Percentiles rank a stretch among this genome's conserved stretches.
phyloP scores from a whole-genome alignment of 2,113 vertebrate genomes.

The Origma solitaria region DNA sequence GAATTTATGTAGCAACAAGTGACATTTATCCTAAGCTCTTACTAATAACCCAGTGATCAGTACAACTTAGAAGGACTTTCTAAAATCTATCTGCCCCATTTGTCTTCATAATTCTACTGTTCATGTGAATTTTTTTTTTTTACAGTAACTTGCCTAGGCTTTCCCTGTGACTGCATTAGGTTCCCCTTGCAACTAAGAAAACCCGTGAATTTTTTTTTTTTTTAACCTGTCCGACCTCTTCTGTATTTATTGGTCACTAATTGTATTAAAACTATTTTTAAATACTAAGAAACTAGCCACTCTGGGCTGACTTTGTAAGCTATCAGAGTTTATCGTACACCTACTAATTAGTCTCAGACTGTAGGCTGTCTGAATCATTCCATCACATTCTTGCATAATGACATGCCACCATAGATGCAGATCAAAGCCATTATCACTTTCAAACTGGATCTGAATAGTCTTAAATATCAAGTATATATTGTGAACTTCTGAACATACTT shows the following conservation, averaged over 20 bases:
- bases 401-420: background rate
- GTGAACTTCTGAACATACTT: fast-evolving
- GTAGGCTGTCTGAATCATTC: background rate
- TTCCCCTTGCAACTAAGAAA: background rate
- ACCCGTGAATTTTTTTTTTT: fast-evolving
- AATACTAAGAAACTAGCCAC: background rate
- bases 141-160: background rate
- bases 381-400: background rate
- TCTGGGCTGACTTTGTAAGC: background rate
- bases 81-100: fast-evolving
- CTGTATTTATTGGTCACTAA: background rate
- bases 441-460: background rate
- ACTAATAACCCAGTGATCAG: fast-evolving
- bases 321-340: background rate
- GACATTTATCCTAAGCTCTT: fast-evolving
- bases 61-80: fast-evolving
- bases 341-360: background rate
- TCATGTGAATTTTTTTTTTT: fast-evolving
- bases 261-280: background rate
- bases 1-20: fast-evolving
- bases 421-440: background rate
- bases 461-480: background rate
- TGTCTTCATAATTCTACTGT: background rate
- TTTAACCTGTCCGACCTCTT: fast-evolving
- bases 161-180: background rate